Evolutionary conservation across 2,888 invertebrate genomes (phyloP), one percentile per base, ranked within the genome.

Genomic region (Pammene fasciana): DNA sequence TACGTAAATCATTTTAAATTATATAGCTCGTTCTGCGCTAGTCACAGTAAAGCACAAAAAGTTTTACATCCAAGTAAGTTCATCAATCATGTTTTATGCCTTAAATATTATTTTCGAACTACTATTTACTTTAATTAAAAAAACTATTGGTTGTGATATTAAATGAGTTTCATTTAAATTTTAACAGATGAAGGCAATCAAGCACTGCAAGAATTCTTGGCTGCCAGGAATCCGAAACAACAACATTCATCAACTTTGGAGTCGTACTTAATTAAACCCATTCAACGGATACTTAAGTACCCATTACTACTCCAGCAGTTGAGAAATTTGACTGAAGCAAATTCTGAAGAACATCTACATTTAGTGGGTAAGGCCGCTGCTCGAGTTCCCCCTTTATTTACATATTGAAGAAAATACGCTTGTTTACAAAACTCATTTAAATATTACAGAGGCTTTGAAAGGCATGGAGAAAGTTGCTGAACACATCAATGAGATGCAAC

Each of bases 401-500:
- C 52, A 65, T 65, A 41, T 68, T 59, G n/a, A 54, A 36, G 55
- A 65, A 57, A 65, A 68, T 56, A 68, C 36, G 36, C 68, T 70
- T 59, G 66, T 66, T 71, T 67, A 66, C 62, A 57, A 67, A 61
- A 36, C 59, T 59, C 48, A 55, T 50, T 70, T 67, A 55, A 45
- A 54, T 68, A 75, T 90, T 90, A 74, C 94, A 97, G 98, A 98
- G 95, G 98, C 98, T 76, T 94, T 98, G 68, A 97, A 98, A 88
- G 98, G 98, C 76, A 99, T 99, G 99, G 99, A 99, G 87, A 98
- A 98, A 90, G 99, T 99, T 78, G 99, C 99, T 57, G 99, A 99
- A 92, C 99, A 99, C 93, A 99, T 99, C 83, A 99, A 99, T 93
- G 99, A 99, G 94, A 99, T 99, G 99, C 99, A 99, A 94, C 96